These are phyloP conservation scores for Tragelaphus strepsiceros DNA, from an alignment of 2,113 vertebrate species.

Conservation along the genomic window DNA sequence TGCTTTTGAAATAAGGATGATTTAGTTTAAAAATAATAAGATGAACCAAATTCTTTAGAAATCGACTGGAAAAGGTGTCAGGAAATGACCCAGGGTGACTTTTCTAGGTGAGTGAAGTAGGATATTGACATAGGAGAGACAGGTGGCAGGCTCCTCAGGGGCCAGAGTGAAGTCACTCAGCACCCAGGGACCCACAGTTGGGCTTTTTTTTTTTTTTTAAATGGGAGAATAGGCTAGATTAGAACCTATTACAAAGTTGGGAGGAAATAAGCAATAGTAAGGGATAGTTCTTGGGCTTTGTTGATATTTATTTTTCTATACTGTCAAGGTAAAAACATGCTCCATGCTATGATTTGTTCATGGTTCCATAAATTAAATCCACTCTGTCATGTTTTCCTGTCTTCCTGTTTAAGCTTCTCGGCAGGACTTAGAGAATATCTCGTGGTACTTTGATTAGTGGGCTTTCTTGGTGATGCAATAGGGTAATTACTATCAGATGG, in stretches of 20 bases:
- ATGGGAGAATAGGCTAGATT: neutral
- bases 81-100: neutral
- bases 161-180: accelerated
- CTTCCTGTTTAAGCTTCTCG: neutral
- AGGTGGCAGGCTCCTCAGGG: neutral
- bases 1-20: neutral
- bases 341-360: neutral
- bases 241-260: neutral
- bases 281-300: neutral
- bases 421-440: neutral
- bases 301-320: neutral
- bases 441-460: neutral
- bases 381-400: neutral
- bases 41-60: neutral
- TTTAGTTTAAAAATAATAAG: neutral
- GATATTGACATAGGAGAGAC: neutral
- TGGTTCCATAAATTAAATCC: neutral
- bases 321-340: neutral
- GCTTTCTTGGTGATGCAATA: neutral
- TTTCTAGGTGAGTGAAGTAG: neutral
- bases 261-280: neutral
- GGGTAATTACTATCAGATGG: neutral
- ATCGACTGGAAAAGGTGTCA: neutral
- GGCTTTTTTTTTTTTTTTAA: neutral
- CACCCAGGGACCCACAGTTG: neutral